phyloP scores from a whole-genome alignment of 2,888 invertebrate genomes.

The Drosophila dives region DNA sequence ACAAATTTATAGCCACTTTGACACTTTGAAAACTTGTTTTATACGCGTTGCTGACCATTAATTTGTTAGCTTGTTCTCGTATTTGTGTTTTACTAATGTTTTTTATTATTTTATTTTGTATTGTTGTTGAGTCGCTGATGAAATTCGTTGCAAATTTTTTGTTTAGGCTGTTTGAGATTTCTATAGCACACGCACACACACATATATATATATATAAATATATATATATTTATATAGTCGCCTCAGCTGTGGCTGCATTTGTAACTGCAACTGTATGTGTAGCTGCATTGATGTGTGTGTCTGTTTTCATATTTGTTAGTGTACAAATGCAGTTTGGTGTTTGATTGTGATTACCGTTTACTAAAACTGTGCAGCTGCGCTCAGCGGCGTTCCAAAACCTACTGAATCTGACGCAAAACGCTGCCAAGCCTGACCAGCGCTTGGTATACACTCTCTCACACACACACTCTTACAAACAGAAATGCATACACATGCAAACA shows the following conservation, averaged over 20 bases:
- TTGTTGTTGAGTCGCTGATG: slow-evolving; percentile 28
- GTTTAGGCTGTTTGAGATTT: slow-evolving; percentile 50
- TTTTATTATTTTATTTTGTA: slow-evolving; percentile 11
- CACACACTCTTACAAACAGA: slow-evolving; percentile 10
- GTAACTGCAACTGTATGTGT: slow-evolving; percentile 37
- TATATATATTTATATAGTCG: slow-evolving; percentile 3
- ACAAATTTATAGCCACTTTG: slow-evolving; percentile 70
- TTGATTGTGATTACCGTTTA: slow-evolving; percentile 59
- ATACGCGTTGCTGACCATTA: slow-evolving; percentile 56
- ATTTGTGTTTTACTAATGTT: slow-evolving; percentile 6
- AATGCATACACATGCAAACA: slow-evolving; percentile 17
- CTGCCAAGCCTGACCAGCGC: slow-evolving; percentile 28
- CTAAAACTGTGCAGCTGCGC: slow-evolving; percentile 74
- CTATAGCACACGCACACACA: slow-evolving; percentile 51
- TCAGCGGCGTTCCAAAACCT: slow-evolving; percentile 81
- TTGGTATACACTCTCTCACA: slow-evolving; percentile 24
- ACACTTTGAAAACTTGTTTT: slow-evolving; percentile 75
- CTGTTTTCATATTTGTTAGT: slow-evolving; percentile 26
- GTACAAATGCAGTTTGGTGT: slow-evolving; percentile 34
- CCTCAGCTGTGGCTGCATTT: slow-evolving; percentile 58
- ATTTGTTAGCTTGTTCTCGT: slow-evolving; percentile 41
- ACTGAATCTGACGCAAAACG: slow-evolving; percentile 60
- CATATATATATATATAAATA: slow-evolving; percentile 1
- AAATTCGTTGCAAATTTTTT: slow-evolving; percentile 55
- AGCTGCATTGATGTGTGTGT: slow-evolving; percentile 33